Base-by-base conservation (phyloP, 2,797 vertebrate species). In the Cephalopachus bancanus region DNA sequence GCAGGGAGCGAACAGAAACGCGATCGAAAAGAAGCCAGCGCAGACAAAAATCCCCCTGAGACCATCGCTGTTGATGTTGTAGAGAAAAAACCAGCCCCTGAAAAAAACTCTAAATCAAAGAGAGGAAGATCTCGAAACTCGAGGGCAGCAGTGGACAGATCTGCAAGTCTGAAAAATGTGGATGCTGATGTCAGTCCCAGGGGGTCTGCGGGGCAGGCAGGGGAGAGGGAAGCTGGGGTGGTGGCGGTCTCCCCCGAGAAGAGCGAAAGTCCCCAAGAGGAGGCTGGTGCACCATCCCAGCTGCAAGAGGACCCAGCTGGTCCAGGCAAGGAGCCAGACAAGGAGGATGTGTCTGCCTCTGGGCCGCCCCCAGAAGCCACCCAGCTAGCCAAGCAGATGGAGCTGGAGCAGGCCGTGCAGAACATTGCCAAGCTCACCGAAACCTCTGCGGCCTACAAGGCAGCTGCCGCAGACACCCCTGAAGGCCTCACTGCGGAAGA, bases 371-470 rank as follows among this genome's bases (percentile, higher is more conserved):
- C 99, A 0, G 99, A 99, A 95, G 99, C 98, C 44, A 98, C 98
- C 30, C 99, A 99, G 91, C 98, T 99, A 94, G 99, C 99, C 57
- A 99, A 98, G 83, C 99, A 99, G 98, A 99, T 99, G 85, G 99
- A 99, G 96, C 98, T 99, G 0, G 99, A 99, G 97, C 99, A 99
- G 97, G 99, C 99, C 0, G 99, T 99, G 94, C 99, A 99, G 98
- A 99, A 99, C 95, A 99, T 99, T 5, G 99, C 99, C 17, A 99
- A 99, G 97, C 99, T 99, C 93, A 99, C 99, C 0, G 99, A 99
- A 96, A 99, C 99, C 15, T 87, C 98, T 1, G 97, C 99, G 12
- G 93, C 99, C 24, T 99, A 99, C 97, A 99, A 99, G 96, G 99
- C 99, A 2, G 98, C 99, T 2, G 84, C 99, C 0, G 1, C 99